Conservation (phyloP, 2,113 vertebrate genomes). For the Toxotes jaculatrix region DNA sequence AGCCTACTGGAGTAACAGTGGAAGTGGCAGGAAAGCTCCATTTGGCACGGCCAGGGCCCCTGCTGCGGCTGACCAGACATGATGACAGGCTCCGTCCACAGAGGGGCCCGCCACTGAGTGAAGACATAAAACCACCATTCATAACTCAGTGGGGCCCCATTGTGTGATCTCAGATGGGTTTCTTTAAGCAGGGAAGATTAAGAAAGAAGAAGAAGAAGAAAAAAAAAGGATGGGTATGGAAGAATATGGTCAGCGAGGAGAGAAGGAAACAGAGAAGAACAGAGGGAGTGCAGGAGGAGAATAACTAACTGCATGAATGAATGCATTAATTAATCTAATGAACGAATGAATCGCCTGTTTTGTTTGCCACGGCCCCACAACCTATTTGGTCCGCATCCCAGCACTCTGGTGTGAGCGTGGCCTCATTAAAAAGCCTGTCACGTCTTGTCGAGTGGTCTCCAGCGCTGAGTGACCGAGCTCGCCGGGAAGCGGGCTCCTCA, state of each 20-base stretch:
- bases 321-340: constrained; percentile 52
- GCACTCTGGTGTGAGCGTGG: constrained; percentile 78
- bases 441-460: constrained; percentile 84
- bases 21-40: constrained; percentile 27
- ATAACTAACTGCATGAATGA: constrained; percentile 34
- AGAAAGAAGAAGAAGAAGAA: too few relatives aligned
- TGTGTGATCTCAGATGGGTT: constrained; percentile 26
- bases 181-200: constrained; percentile 38
- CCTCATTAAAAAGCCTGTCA: constrained; percentile 83
- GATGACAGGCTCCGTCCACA: constrained; percentile 34
- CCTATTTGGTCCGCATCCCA: constrained; percentile 89
- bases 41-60: constrained; percentile 29
- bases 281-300: constrained; percentile 3
- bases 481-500: constrained; percentile 81
- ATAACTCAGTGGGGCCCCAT: constrained; percentile 38
- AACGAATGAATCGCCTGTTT: constrained; percentile 78
- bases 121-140: constrained; percentile 55
- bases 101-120: constrained; percentile 19
- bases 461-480: constrained; percentile 78
- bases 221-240: constrained; percentile 4
- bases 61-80: constrained; percentile 38
- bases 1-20: constrained; percentile 15
- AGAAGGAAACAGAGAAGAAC: constrained; percentile 3
- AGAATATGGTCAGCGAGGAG: constrained; percentile 19
- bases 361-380: constrained; percentile 80